Evolutionary conservation across 2,888 invertebrate genomes (phyloP).

Genomic region (Ctenicera cuprea): DNA sequence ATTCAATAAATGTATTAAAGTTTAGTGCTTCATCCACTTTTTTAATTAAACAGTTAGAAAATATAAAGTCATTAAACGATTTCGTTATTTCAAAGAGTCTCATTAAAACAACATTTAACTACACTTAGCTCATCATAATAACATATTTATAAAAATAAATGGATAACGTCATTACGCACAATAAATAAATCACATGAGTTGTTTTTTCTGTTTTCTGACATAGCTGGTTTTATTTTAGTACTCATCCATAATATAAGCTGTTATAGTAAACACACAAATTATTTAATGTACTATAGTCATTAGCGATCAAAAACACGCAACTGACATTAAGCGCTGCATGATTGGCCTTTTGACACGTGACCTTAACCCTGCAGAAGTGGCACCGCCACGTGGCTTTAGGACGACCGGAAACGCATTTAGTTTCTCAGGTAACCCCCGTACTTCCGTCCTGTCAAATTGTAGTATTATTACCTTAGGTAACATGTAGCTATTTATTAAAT

Average conservation of each 20-base stretch:
- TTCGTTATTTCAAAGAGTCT: background rate
- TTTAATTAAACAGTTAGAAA: no score
- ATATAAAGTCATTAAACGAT: no score
- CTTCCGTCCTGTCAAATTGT: conserved; percentile 35
- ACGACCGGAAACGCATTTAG: conserved; percentile 57
- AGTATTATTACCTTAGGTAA: conserved; percentile 22
- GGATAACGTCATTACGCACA: background rate
- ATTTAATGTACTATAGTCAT: conserved; percentile 48
- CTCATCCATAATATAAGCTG: conserved; percentile 25
- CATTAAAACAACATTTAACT: background rate
- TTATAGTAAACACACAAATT: conserved; percentile 37
- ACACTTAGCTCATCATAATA: background rate
- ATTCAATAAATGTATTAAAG: no score
- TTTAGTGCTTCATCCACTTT: no score
- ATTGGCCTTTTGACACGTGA: conserved; percentile 62
- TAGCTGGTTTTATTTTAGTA: background rate
- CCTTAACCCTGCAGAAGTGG: conserved; percentile 53
- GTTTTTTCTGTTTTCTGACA: background rate
- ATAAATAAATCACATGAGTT: background rate
- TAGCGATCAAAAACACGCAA: conserved; percentile 55
- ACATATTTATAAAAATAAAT: conserved; percentile 1
- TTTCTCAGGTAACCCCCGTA: conserved; percentile 43
- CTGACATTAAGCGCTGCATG: conserved; percentile 55
- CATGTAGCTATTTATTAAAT: background rate
- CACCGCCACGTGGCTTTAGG: conserved; percentile 53